Evolutionary conservation across 1,140 invertebrate species (phyloP).

Genomic region (Hycleus cichorii): DNA sequence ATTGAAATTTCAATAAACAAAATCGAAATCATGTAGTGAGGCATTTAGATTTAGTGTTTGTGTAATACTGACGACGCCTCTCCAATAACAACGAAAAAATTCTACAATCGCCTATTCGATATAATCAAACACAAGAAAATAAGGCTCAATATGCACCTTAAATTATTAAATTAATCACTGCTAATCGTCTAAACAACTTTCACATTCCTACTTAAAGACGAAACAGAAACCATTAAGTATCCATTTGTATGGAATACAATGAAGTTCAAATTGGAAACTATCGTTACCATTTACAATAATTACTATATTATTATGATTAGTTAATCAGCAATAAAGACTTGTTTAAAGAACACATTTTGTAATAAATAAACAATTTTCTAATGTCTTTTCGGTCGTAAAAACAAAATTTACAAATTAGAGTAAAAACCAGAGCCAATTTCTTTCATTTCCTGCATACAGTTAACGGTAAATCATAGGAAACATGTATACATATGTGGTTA

Average conservation of each 20-base stretch:
- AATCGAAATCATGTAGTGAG: background rate
- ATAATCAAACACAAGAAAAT: too few relatives aligned
- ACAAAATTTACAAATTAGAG: background rate
- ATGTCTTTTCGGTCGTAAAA: slow-evolving; percentile 8
- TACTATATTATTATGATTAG: background rate
- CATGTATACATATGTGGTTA: slow-evolving; percentile 32
- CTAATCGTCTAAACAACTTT: too few relatives aligned
- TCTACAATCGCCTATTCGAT: too few relatives aligned
- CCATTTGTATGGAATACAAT: background rate
- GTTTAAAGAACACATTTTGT: background rate
- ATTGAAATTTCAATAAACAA: background rate
- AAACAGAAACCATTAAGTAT: background rate
- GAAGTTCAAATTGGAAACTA: background rate
- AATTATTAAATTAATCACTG: background rate
- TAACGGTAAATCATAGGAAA: slow-evolving; percentile 32
- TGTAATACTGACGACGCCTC: background rate
- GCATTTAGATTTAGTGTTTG: background rate
- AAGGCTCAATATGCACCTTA: background rate
- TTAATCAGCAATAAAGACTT: background rate
- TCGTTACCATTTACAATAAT: background rate
- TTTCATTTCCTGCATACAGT: slow-evolving; percentile 17
- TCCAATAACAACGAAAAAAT: background rate
- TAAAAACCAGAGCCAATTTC: slow-evolving; percentile 32
- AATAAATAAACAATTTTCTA: background rate
- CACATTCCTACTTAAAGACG: too few relatives aligned